These are phyloP conservation scores for Aphis gossypii DNA, from an alignment of 1,140 invertebrate species.

Conservation along the genomic window DNA sequence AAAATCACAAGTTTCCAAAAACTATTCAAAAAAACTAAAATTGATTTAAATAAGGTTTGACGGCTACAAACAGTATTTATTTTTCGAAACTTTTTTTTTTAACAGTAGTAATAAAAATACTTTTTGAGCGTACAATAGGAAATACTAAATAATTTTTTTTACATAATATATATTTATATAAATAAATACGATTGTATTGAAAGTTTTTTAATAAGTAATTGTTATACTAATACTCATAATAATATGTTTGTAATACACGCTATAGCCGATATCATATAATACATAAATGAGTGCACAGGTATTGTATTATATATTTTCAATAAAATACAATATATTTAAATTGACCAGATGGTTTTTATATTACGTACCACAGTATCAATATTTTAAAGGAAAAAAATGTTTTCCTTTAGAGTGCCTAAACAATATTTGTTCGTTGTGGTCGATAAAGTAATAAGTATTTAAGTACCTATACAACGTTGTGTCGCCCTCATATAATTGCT, in stretches of 20 bases:
- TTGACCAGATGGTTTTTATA: not conserved
- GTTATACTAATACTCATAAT: not conserved
- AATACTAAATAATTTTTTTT: not conserved
- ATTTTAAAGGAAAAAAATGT: not conserved
- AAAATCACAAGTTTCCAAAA: not conserved
- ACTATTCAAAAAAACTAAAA: not conserved
- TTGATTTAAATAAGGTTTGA: slow-evolving; percentile 16
- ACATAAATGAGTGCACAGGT: not conserved
- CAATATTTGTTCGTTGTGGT: not conserved
- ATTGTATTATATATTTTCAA: not conserved
- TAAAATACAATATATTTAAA: not conserved
- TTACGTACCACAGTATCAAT: not conserved
- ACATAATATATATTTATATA: not conserved
- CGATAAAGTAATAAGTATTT: not conserved
- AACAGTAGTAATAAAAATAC: not conserved
- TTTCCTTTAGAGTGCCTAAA: not conserved
- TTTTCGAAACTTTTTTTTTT: not conserved
- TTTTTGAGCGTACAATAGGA: not conserved
- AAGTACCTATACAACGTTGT: no score
- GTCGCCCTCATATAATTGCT: not conserved
- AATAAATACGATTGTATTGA: not conserved
- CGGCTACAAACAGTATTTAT: not conserved
- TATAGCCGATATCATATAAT: not conserved
- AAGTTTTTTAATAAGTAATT: slow-evolving; percentile 10
- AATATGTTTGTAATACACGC: not conserved